Conservation (phyloP, 2,113 vertebrate genomes). For the Macrotus californicus region DNA sequence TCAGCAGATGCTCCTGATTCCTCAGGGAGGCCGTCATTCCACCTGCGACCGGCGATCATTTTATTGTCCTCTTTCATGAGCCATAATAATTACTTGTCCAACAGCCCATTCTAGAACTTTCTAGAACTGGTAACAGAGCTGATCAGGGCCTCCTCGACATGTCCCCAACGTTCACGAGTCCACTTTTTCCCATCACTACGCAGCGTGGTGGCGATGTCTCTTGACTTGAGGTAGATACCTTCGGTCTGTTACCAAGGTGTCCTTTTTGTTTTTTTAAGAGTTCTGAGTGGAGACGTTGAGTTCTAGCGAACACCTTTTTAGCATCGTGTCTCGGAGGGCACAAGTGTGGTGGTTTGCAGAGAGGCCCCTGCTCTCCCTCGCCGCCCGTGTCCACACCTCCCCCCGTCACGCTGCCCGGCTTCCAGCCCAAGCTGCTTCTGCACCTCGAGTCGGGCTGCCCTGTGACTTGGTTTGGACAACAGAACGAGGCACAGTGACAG, state of each 20-base stretch:
- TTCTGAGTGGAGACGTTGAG: neutral
- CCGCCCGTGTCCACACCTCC: accelerated
- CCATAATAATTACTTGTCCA: neutral
- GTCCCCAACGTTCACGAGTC: neutral
- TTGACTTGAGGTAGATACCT: neutral
- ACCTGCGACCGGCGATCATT: no score
- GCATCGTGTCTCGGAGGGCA: neutral
- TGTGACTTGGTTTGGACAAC: neutral
- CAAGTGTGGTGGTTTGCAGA: accelerated
- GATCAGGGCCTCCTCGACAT: neutral
- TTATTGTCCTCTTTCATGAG: neutral
- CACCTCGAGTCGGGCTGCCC: no score
- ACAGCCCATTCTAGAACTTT: neutral
- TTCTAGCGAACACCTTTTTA: neutral
- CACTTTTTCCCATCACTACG: neutral
- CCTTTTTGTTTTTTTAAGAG: no score
- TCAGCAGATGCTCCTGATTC: neutral
- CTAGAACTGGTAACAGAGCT: neutral
- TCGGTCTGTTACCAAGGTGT: neutral
- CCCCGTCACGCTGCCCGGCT: accelerated
- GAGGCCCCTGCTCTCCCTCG: accelerated
- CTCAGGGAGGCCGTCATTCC: neutral
- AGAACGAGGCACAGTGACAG: neutral
- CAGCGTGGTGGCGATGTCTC: neutral
- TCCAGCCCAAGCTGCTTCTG: accelerated